phyloP scores from a whole-genome alignment of 92 coral and sea anemone species.

The Porites rus region DNA sequence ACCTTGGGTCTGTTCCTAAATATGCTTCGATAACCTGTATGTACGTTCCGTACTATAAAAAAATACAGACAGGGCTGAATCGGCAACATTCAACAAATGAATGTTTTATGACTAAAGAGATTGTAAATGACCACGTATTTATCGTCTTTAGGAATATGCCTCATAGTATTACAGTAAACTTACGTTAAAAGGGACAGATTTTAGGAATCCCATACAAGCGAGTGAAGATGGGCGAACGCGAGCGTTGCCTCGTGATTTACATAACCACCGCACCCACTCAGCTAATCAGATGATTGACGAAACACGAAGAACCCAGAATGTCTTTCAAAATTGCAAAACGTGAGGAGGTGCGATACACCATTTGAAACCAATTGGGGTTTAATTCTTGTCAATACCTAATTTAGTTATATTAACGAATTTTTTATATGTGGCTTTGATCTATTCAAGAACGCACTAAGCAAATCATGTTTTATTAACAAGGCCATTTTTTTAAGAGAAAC shows the following conservation, averaged over 20 bases:
- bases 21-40: no score
- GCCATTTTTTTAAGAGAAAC: no score
- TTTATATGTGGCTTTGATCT: no score
- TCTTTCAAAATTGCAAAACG: not conserved
- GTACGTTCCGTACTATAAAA: no score
- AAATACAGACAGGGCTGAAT: no score
- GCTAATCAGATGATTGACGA: not conserved
- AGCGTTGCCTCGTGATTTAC: constrained; percentile 5
- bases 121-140: not conserved
- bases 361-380: no score
- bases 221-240: constrained; percentile 3
- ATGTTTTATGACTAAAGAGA: not conserved
- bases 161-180: constrained; percentile 1
- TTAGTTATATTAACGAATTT: no score
- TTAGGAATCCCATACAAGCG: not conserved
- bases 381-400: not conserved
- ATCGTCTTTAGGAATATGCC: not conserved
- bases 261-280: not conserved
- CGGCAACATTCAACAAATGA: not conserved
- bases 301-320: not conserved
- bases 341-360: no score
- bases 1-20: no score
- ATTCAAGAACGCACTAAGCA: no score
- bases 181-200: constrained; percentile 11
- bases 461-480: no score